Evolutionary conservation across 2,888 invertebrate species (phyloP), one percentile per base, ranked within the genome.

Genomic region (Agrochola macilenta): DNA sequence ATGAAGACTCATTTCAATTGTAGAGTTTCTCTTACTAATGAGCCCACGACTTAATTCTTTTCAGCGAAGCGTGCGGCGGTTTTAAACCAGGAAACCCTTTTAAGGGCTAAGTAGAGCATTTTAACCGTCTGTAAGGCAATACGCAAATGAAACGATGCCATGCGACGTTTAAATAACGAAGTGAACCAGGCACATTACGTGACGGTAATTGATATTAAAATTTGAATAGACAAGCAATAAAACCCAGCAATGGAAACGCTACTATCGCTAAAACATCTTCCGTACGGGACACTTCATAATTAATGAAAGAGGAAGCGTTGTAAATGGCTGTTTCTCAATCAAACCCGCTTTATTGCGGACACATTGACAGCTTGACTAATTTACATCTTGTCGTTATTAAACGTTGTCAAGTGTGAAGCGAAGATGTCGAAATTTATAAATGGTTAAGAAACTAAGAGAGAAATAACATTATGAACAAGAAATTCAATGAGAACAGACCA

Each of bases 1-100:
- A 83, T 73, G 60, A 66, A 14, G 60, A 66, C 49, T n/a, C 54
- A 79, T 84, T 81, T 74, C 80, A 69, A 73, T 69, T 69, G 69
- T 35, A 61, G 35, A 83, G 69, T 61, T 74, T 79, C 60, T 73
- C 65, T 81, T 66, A 65, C 84, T 84, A 81, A 81, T 81, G 81
- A 81, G 60, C 54, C 17, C 60, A 54, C 61, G 69, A 65, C 54
- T 83, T 39, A 23, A 79, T 79, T 79, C 17, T 82, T 74, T 82
- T 79, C 65, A 70, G 61, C n/a, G 23, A 84, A 58, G 57, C 61
- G 46, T 69, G 69, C 26, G 17, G 64, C 69, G 49, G 79, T 69
- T 69, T 73, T 52, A 79, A 79, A 61, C 54, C 73, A 73, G 66
- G 80, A 82, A 79, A 79, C 43, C 65, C 60, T 74, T 84, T 84